phyloP scores from a whole-genome alignment of 2,888 invertebrate species.

The Epsilonema sp. region DNA sequence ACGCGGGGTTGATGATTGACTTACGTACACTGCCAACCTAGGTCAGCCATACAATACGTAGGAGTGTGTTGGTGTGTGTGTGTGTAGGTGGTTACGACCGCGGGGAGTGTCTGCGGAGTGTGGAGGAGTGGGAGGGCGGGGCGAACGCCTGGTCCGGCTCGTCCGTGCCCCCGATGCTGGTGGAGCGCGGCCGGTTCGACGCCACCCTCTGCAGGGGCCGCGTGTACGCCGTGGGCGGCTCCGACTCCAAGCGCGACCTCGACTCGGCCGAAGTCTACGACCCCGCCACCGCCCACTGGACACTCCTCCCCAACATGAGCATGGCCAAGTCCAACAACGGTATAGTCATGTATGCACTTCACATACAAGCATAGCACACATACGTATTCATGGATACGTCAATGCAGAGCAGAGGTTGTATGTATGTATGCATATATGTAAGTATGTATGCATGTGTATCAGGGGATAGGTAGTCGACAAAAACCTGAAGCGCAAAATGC shows the following conservation, averaged over 20 bases:
- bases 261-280: constrained; percentile 48
- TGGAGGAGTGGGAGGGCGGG: constrained; percentile 51
- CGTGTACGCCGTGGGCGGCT: constrained; percentile 46
- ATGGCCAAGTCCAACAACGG: constrained; percentile 48
- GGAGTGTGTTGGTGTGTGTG: constrained; percentile 56
- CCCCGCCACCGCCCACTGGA: constrained; percentile 36
- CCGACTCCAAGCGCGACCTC: constrained; percentile 60
- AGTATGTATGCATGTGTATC: too few relatives aligned
- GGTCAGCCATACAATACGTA: constrained; percentile 52
- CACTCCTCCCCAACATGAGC: constrained; percentile 38
- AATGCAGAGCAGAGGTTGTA: too few relatives aligned
- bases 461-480: too few relatives aligned
- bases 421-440: too few relatives aligned
- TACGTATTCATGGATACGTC: too few relatives aligned
- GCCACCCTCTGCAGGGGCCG: constrained; percentile 45
- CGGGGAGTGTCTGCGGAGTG: constrained; percentile 54
- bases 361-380: too few relatives aligned
- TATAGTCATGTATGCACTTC: too few relatives aligned
- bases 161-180: constrained; percentile 50
- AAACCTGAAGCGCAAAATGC: too few relatives aligned
- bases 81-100: constrained; percentile 61
- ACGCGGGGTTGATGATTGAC: too few relatives aligned
- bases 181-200: constrained; percentile 56
- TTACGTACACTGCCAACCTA: too few relatives aligned
- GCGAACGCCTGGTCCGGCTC: constrained; percentile 52